Evolutionary conservation across 2,888 invertebrate species (phyloP), one percentile per base, ranked within the genome.

Genomic region (Beris morrisii): DNA sequence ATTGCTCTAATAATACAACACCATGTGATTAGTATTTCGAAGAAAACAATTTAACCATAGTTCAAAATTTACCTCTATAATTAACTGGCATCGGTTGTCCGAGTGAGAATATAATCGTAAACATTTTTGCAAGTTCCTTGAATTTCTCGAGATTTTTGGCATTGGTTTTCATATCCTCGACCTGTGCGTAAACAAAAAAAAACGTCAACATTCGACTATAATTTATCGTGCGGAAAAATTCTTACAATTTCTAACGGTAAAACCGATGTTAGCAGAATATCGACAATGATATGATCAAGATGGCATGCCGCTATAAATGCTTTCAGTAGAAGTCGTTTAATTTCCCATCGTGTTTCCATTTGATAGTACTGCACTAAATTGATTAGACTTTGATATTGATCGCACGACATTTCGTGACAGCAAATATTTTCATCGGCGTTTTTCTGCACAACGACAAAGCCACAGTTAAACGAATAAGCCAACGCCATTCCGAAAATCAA

Each of bases 301-400:
- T 90, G 89, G 76, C 95, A 95, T 85, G 95, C 89, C 38, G 92
- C 90, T 22, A 91, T 91, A 78, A 96, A 95, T 6, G 92, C 90
- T 83, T 94, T 86, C 66, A 96, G 81, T 50, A 96, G 82, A 9
- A 92, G 83, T 75, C 91, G 89, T 70, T 95, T 85, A 68, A 95
- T 88, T 0, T 90, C 88, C 93, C 93, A 93, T 70, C 93, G 83
- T 0, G 91, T 88, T 81, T 96, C 97, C 96, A 96, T 96, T 83
- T 97, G 97, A 80, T 96, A 97, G 83, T 95, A 97, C 75, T 93
- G 91, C 65, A 95, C 92, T 67, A 97, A 83, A 65, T 91, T 90
- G 50, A 89, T 87, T 22, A 96, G 89, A 72, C 90, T 91, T 68
- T 88, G 88, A 77, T 93, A 96, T 68, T 91, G 88, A 78, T 95